These are phyloP conservation scores for Oreochromis niloticus DNA, from an alignment of 2,113 vertebrate species.

Conservation along the genomic window DNA sequence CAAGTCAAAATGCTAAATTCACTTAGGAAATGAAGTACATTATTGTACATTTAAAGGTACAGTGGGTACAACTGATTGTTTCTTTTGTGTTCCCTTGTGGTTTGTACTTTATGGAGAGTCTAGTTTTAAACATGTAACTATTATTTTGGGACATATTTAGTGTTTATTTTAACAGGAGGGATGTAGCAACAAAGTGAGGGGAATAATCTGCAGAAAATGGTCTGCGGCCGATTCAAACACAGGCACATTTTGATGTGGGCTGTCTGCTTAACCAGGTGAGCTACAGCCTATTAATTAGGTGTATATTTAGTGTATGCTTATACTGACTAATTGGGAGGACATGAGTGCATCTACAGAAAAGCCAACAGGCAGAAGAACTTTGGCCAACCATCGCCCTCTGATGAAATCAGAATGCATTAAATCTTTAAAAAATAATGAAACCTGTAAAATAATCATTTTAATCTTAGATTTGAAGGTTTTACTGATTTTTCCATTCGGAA, in stretches of 20 bases:
- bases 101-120: not conserved
- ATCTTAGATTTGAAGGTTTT: not conserved
- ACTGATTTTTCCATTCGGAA: not conserved
- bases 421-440: not conserved
- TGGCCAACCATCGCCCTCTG: not conserved
- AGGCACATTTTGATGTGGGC: not conserved
- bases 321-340: not conserved
- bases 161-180: not conserved
- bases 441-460: not conserved
- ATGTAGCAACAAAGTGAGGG: not conserved
- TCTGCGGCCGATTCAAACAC: not conserved
- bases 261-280: not conserved
- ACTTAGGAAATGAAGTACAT: not conserved
- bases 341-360: not conserved
- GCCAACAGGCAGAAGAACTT: not conserved
- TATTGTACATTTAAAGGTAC: not conserved
- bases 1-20: not conserved
- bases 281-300: not conserved
- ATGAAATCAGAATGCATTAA: not conserved
- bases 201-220: not conserved
- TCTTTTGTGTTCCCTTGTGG: not conserved
- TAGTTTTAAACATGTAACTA: not conserved
- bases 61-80: not conserved
- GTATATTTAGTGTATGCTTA: not conserved
- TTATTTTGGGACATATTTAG: not conserved